These are phyloP conservation scores for Istiophorus platypterus DNA, from an alignment of 2,113 vertebrate genomes.

Conservation along the genomic window DNA sequence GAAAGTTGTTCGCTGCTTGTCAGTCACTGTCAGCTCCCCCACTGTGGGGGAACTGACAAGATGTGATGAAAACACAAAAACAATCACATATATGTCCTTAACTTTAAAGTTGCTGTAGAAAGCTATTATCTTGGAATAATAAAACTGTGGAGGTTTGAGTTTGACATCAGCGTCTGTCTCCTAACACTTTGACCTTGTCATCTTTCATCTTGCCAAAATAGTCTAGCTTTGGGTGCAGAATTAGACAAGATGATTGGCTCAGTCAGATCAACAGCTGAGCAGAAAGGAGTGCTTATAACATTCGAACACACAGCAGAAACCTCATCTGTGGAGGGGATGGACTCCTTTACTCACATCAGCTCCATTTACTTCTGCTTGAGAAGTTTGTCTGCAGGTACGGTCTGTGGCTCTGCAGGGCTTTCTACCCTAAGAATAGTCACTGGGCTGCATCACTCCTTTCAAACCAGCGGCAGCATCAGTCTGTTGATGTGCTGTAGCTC, in stretches of 20 bases:
- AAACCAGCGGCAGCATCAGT: not conserved
- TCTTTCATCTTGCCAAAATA: slow-evolving; percentile 34
- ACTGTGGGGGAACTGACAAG: slow-evolving; percentile 52
- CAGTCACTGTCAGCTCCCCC: slow-evolving; percentile 63
- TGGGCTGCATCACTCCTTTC: slow-evolving; percentile 24
- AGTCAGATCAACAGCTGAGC: slow-evolving; percentile 8
- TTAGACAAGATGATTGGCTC: slow-evolving; percentile 39
- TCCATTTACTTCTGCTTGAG: slow-evolving; percentile 48
- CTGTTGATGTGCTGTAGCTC: not conserved
- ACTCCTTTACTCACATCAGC: slow-evolving; percentile 15
- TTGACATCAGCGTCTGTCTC: slow-evolving; percentile 20
- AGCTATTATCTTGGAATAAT: slow-evolving; percentile 42
- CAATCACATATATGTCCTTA: slow-evolving; percentile 40
- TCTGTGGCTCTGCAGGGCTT: slow-evolving; percentile 23
- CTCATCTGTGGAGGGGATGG: not conserved
- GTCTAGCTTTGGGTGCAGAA: slow-evolving; percentile 5
- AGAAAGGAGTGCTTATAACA: not conserved
- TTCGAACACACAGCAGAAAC: not conserved
- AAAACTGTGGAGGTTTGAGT: slow-evolving; percentile 24
- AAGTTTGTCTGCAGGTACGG: slow-evolving; percentile 41
- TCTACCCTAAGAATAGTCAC: slow-evolving; percentile 38
- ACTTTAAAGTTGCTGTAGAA: slow-evolving; percentile 25
- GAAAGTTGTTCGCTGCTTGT: slow-evolving; percentile 39
- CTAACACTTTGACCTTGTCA: slow-evolving; percentile 44
- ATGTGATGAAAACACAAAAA: slow-evolving; percentile 27